phyloP scores from a whole-genome alignment of 2,113 vertebrate genomes.

The Paedocypris sp. region DNA sequence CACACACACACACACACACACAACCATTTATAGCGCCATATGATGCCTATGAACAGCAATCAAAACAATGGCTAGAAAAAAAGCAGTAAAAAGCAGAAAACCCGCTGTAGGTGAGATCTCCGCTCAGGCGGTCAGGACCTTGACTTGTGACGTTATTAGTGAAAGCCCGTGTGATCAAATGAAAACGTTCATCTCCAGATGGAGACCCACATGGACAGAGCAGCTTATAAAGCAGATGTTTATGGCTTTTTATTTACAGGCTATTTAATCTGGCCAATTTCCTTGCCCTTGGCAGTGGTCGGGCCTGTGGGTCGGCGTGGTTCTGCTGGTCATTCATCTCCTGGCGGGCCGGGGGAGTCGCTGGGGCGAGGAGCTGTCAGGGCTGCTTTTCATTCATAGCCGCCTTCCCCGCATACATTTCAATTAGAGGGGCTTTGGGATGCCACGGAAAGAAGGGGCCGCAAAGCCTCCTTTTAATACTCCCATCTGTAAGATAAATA shows the following conservation, averaged over 20 bases:
- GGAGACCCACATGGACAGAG: conserved; percentile 45
- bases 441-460: conserved; percentile 30
- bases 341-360: conserved; percentile 10
- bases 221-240: conserved; percentile 53
- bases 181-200: conserved; percentile 45
- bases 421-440: conserved; percentile 33
- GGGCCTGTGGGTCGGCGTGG: conserved; percentile 48
- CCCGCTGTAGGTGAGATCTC: no score
- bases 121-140: no score
- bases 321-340: conserved; percentile 54
- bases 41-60: no score
- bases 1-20: no score
- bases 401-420: conserved; percentile 30
- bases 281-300: conserved; percentile 63
- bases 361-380: conserved; percentile 35
- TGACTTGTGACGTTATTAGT: no score
- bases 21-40: no score
- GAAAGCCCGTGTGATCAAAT: conserved; percentile 23
- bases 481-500: conserved; percentile 60
- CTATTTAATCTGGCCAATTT: conserved; percentile 61
- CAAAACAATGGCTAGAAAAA: no score
- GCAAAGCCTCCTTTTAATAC: conserved; percentile 44
- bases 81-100: no score
- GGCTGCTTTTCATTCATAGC: conserved; percentile 24
- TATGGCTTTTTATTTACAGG: conserved; percentile 60